Percentiles rank a stretch among this genome's conserved stretches.
These are phyloP conservation scores for Psittacula echo DNA, from an alignment of 2,797 vertebrate genomes.

Conservation along the genomic window DNA sequence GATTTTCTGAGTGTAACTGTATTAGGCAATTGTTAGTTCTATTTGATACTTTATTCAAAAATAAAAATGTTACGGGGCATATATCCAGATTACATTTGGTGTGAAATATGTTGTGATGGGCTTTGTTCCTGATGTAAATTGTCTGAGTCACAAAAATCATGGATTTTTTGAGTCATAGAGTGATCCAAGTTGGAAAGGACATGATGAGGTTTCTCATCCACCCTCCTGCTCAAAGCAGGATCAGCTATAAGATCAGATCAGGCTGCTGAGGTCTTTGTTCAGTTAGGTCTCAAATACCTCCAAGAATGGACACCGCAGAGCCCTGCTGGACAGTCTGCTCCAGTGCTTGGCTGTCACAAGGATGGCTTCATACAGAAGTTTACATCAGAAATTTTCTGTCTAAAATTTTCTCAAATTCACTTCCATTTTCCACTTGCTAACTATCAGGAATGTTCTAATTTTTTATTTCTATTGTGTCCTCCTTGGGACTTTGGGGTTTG, in stretches of 20 bases:
- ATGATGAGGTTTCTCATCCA: background rate
- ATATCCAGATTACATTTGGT: background rate
- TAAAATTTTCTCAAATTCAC: background rate
- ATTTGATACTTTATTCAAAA: conserved; percentile 8
- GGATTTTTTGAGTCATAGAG: background rate
- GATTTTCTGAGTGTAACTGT: background rate
- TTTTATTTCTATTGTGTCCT: background rate
- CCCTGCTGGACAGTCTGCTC: background rate
- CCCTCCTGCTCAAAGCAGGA: background rate
- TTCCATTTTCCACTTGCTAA: background rate
- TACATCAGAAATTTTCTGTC: background rate
- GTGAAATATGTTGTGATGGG: conserved; percentile 1
- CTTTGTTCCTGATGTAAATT: conserved; percentile 21
- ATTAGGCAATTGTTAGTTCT: conserved; percentile 19
- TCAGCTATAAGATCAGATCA: background rate
- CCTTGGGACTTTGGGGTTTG: background rate
- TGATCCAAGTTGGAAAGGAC: background rate
- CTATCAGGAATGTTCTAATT: background rate
- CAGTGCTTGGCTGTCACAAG: background rate
- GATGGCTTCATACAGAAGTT: background rate
- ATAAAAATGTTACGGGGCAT: background rate
- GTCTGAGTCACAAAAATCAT: background rate
- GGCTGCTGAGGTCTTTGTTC: background rate
- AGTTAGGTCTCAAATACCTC: background rate
- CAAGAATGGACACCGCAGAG: background rate